Percentiles rank a stretch among this genome's conserved stretches.
phyloP scores from a whole-genome alignment of 64 coral and sea anemone genomes.

The Stichodactyla mertensii region DNA sequence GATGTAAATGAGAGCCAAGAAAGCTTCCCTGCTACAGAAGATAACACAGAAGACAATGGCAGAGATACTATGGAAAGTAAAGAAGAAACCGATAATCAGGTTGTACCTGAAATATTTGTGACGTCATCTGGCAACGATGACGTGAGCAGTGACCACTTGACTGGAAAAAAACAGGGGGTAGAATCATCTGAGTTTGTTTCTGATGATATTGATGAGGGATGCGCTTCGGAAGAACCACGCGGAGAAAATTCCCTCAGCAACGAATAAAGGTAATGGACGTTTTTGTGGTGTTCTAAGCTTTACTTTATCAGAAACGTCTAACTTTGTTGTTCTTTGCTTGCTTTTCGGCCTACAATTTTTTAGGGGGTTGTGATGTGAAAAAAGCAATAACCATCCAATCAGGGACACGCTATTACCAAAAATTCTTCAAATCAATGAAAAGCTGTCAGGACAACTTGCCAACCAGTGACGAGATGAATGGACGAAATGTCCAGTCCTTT shows the following conservation, averaged over 20 bases:
- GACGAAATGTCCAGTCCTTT: background rate
- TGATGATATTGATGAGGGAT: background rate
- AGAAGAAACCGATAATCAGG: background rate
- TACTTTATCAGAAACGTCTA: too few relatives aligned
- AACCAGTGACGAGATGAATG: background rate
- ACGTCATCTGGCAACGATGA: background rate
- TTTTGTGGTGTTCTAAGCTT: background rate
- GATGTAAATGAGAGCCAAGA: background rate
- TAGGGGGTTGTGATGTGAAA: background rate
- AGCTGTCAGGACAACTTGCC: background rate
- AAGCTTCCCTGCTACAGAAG: background rate
- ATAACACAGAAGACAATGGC: background rate
- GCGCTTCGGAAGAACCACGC: background rate
- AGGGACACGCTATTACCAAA: background rate
- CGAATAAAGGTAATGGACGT: background rate
- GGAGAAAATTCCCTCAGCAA: background rate
- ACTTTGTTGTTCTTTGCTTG: background rate
- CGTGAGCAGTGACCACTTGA: background rate
- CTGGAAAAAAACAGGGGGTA: background rate
- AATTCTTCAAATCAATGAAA: background rate
- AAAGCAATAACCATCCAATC: background rate
- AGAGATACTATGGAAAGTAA: background rate
- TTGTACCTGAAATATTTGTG: background rate
- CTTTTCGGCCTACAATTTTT: background rate
- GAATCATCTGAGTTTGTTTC: background rate